A percentile compares a stretch with the other conserved stretches of the same genome.
Conservation (phyloP, 2,113 vertebrate genomes). For the Hemiprocne comata region DNA sequence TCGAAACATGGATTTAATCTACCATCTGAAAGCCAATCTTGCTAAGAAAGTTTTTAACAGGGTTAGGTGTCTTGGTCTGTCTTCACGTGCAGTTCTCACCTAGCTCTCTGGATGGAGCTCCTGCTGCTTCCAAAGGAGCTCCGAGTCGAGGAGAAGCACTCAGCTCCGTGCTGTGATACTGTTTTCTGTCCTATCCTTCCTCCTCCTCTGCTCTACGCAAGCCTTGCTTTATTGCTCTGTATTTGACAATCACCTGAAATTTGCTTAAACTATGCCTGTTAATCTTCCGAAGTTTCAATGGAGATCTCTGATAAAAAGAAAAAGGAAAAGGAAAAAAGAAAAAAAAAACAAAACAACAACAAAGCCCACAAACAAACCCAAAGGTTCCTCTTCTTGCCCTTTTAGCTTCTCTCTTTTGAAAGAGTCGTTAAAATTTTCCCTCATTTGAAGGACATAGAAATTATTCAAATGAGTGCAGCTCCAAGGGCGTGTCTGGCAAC, state of each 20-base stretch:
- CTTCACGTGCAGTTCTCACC: constrained; percentile 56
- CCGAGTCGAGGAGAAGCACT: background rate
- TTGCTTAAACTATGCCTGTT: constrained; percentile 23
- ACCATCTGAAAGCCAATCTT: background rate
- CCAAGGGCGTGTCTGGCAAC: constrained; percentile 39
- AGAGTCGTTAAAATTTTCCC: background rate
- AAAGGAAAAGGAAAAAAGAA: background rate
- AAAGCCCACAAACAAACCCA: too few species aligned
- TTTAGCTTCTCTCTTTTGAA: constrained; percentile 3
- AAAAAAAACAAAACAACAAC: too few species aligned
- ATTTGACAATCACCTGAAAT: constrained; percentile 58
- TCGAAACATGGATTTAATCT: background rate
- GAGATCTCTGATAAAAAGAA: background rate
- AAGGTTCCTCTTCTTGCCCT: background rate
- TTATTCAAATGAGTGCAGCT: background rate
- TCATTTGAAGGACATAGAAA: constrained; percentile 28
- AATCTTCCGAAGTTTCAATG: constrained; percentile 15
- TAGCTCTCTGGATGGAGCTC: constrained; percentile 80
- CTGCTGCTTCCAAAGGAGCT: constrained; percentile 62
- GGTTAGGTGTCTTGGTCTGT: background rate
- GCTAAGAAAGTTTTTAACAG: background rate
- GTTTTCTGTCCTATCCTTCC: background rate
- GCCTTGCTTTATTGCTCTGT: constrained; percentile 33
- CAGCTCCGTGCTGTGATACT: constrained; percentile 4
- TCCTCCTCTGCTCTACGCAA: constrained; percentile 20